Base-by-base conservation (phyloP, 2,113 vertebrate species). In the Grammomys surdaster region DNA sequence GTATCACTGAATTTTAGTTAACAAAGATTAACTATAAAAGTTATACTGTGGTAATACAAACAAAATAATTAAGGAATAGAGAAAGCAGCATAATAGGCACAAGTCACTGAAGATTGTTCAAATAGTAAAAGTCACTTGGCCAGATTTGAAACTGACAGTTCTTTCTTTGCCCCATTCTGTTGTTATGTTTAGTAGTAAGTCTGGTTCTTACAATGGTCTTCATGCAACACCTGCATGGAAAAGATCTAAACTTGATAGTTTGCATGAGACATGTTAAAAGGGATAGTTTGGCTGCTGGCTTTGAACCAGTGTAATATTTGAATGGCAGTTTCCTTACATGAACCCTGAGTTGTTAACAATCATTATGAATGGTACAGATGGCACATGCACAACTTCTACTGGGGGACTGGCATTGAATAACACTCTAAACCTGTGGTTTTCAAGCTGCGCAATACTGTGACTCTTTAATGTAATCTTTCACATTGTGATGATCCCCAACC, bases 1-100 rank as follows among this genome's bases (percentile, higher is more conserved):
- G 19, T 84, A 28, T 89, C 40, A 77, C 51, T 94, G 26, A 40
- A 88, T 17, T 31, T 81, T 94, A 84, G 81, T 72, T 89, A 91
- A 89, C 70, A 89, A 77, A 89, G 31, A 22, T 22, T 90, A 63
- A 16, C 56, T 36, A 75, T 13, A 88, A 90, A 70, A 69, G 60
- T 88, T 86, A 8, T 95, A 7, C 11, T 76, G 20, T 80, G 3
- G 9, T 87, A 20, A 76, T 67, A 65, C 3, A 78, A 77, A 70
- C 17, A 75, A 48, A 84, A 19, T 63, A 91, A 73, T 51, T 84
- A 87, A 73, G 33, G 16, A 48, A 80, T 14, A 93, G 8, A 93
- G 26, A 73, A 28, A 77, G 81, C 20, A 40, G 22, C 36, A 40
- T 40, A 43, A 14, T 16, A 86, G 43, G 17, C 84, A 80, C 14